Evolutionary conservation across 2,113 vertebrate genomes (phyloP).

Genomic region (Zosterops borbonicus): DNA sequence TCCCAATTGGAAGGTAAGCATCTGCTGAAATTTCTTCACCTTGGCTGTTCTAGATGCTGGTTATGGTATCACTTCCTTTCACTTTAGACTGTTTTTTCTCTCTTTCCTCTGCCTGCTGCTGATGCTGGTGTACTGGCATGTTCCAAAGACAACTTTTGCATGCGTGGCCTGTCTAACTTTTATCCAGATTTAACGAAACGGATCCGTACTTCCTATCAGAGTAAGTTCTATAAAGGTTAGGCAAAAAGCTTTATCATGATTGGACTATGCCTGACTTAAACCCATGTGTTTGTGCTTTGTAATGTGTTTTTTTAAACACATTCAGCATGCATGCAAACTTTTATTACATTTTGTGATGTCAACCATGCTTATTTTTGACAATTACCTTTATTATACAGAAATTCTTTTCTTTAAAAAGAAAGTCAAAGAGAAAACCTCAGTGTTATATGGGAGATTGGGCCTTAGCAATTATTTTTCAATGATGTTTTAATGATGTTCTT

Average conservation of each 20-base stretch:
- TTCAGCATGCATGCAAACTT: constrained; percentile 76
- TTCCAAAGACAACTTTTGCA: constrained; percentile 98
- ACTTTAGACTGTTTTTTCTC: constrained; percentile 82
- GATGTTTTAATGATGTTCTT: neutral
- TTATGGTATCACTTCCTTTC: constrained; percentile 81
- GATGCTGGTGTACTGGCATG: constrained; percentile 94
- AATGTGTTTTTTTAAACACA: constrained; percentile 78
- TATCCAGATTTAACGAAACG: constrained; percentile 99
- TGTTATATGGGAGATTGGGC: neutral
- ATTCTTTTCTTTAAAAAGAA: neutral
- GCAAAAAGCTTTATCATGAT: constrained; percentile 60
- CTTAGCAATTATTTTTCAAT: neutral
- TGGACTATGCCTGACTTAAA: constrained; percentile 66
- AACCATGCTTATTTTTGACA: constrained; percentile 29
- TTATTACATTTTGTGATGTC: constrained; percentile 46
- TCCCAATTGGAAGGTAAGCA: constrained; percentile 66
- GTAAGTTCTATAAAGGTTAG: constrained; percentile 87
- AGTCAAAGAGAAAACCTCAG: neutral
- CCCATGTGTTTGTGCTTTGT: constrained; percentile 58
- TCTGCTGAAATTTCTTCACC: constrained; percentile 74
- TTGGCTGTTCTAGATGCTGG: constrained; percentile 78
- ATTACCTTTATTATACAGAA: neutral
- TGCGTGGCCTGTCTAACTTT: constrained; percentile 99
- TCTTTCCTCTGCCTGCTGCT: constrained; percentile 84
- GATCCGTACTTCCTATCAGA: constrained; percentile 99